Base-by-base conservation (phyloP, 2,113 vertebrate species). In the Paradoxurus hermaphroditus region DNA sequence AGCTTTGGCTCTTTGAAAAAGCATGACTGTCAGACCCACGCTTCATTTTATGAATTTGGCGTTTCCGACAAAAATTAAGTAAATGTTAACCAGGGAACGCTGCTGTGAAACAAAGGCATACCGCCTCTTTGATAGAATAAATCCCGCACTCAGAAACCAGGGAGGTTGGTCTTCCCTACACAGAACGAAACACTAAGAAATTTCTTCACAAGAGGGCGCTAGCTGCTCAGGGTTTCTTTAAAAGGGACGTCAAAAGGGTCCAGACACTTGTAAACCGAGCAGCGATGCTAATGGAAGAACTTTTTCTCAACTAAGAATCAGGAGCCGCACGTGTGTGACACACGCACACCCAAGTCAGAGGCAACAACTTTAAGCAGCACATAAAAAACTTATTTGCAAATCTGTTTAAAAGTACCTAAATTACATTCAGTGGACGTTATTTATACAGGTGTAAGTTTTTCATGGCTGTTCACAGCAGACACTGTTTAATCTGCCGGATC, bases 131-230 rank as follows among this genome's bases (percentile, higher is more conserved):
- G 53, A 85, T n/a, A 44, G 72, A 72, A 63, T 34, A 34, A n/a
- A 46, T 13, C 49, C 0, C 7, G 19, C 15, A 5, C 59, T 44
- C 46, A n/a, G 4, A 8, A 23, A 36, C 12, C 5, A 0, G 1
- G 7, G 36, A 2, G 5, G 62, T 18, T 5, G 3, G 21, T 67
- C 68, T 67, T 82, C 31, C 31, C 15, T 36, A 14, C 25, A 13
- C 4, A 0, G 6, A 46, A 15, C 0, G 75, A 92, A 59, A 53
- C 7, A 78, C 67, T 75, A 72, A 39, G 19, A 46, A 56, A 39
- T 39, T n/a, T 93, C 7, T 67, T 97, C 98, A 97, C 98, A 68
- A 98, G 98, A 96, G 95, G 97, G 98, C 97, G 81, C 5, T 87
- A 95, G 25, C 77, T 19, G 94, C 49, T 78, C 95, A 98, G 92